Percentiles rank a stretch among this genome's conserved stretches.
Conservation (phyloP, 2,797 vertebrate species). For the Buceros bicornis region DNA sequence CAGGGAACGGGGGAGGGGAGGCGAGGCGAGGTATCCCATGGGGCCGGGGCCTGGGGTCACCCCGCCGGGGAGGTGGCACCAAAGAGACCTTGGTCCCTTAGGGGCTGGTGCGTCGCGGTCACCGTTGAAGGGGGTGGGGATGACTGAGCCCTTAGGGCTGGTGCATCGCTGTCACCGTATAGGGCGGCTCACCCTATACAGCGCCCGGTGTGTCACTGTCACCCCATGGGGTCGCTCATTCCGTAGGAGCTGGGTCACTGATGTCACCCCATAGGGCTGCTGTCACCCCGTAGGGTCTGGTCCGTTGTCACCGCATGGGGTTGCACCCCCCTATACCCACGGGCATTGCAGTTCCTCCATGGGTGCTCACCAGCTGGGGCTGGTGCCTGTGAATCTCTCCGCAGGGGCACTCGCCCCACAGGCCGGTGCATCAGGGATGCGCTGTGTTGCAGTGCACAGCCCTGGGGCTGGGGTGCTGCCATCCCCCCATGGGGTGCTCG, state of each 20-base stretch:
- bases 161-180: background rate
- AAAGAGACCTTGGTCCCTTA: background rate
- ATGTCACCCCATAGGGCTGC: background rate
- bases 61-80: background rate
- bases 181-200: background rate
- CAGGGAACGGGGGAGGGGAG: background rate
- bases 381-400: background rate
- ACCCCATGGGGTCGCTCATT: background rate
- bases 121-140: too few relatives aligned
- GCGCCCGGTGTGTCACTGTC: background rate
- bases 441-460: rapidly evolving
- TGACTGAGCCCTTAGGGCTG: background rate
- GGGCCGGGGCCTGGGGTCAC: background rate
- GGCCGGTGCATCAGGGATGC: background rate
- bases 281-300: background rate
- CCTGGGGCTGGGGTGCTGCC: rapidly evolving
- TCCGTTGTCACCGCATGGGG: rapidly evolving
- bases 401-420: rapidly evolving
- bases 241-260: rapidly evolving
- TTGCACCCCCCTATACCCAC: rapidly evolving
- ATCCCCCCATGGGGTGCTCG: rapidly evolving
- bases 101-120: background rate
- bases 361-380: background rate
- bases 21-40: background rate
- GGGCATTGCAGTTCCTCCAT: background rate